These are phyloP conservation scores for Paedocypris micromegethes DNA, from an alignment of 2,797 vertebrate species.

Conservation along the genomic window DNA sequence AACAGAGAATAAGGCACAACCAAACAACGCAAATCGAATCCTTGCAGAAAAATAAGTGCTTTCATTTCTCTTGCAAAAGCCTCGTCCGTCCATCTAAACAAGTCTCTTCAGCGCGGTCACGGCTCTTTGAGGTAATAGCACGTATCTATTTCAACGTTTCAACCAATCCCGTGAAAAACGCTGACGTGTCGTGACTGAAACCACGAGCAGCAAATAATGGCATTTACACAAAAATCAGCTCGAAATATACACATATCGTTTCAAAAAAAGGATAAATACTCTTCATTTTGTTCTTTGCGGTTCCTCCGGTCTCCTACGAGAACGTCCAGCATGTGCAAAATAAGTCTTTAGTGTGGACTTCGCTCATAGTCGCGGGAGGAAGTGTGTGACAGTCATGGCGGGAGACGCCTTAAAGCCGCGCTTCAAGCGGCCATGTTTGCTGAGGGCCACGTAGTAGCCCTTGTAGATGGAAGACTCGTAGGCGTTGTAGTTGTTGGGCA, in stretches of 20 bases:
- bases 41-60: constrained; percentile 39
- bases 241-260: constrained; percentile 76
- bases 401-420: constrained; percentile 86
- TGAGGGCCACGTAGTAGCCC: constrained; percentile 88
- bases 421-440: constrained; percentile 88
- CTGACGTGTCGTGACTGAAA: constrained; percentile 51
- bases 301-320: constrained; percentile 70
- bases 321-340: constrained; percentile 83
- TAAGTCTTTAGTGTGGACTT: constrained; percentile 67
- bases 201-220: constrained; percentile 69
- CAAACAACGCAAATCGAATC: constrained; percentile 55
- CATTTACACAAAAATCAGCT: constrained; percentile 64
- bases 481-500: constrained; percentile 96
- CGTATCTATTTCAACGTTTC: constrained; percentile 57
- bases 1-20: constrained; percentile 64
- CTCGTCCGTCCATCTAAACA: constrained; percentile 57
- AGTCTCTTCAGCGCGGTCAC: constrained; percentile 47
- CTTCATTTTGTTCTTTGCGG: constrained; percentile 59
- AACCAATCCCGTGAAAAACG: constrained; percentile 55
- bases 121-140: constrained; percentile 69
- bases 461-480: constrained; percentile 82
- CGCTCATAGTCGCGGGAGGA: constrained; percentile 88
- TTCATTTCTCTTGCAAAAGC: constrained; percentile 42
- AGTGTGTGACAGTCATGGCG: constrained; percentile 92
- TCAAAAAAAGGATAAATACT: constrained; percentile 68